Evolutionary conservation across 2,888 invertebrate genomes (phyloP), one percentile per base, ranked within the genome.

Genomic region (Tipula unca): DNA sequence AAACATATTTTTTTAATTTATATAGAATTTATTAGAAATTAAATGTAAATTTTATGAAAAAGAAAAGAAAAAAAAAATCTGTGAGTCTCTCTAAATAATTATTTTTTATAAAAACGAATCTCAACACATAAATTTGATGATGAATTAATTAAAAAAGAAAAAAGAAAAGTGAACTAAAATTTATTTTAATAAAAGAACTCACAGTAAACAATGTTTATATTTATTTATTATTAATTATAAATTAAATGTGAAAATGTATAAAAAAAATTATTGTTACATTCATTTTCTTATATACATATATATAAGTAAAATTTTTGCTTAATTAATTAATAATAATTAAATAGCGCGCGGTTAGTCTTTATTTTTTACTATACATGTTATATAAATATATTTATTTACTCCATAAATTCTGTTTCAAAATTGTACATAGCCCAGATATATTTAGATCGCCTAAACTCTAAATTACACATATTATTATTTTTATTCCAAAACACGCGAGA

Each of bases 1-100:
- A 54, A 69, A 69, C 69, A 69, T 69, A 69, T 69, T 69, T 69
- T 69, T 69, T 69, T 69, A 69, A 69, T 69, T 69, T 69, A 69
- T 69, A 69, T 69, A 69, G 69, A 69, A 69, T 69, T 69, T 69
- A 69, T 69, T 69, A 69, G 69, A 69, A 69, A 25, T 69, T 69
- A 69, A 69, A 69, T 69, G 69, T 69, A 69, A 69, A 69, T 69
- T 69, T 69, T 69, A 25, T 69, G 25, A 69, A 8, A 69, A 25
- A 17, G 17, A 20, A 69, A 69, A 69, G 10, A 48, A 48, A 48
- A 48, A 48, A 69, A 69, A 25, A 25, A 69, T 69, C 69, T 69
- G 69, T 69, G 69, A 69, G 69, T 69, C 69, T 69, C 69, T 69
- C 69, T 69, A 69, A 69, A 69, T 69, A 69, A 25, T 69, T 69